Evolutionary conservation across 2,113 vertebrate species (phyloP).

Genomic region (Rattus rattus): DNA sequence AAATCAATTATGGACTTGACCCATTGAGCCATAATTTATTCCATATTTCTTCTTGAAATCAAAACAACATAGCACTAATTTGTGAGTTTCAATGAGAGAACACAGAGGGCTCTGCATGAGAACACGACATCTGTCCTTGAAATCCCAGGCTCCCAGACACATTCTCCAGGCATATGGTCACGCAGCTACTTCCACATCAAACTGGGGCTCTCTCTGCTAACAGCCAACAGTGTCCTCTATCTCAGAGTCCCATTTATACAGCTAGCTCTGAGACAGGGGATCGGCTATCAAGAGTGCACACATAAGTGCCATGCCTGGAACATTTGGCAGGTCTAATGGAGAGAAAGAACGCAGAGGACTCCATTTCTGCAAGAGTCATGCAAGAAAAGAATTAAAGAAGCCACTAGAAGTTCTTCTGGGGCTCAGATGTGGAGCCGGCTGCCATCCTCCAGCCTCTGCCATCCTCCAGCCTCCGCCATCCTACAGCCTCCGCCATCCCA

Average conservation of each 20-base stretch:
- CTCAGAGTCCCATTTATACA: not conserved
- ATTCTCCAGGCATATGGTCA: fast-evolving
- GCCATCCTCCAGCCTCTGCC: not conserved
- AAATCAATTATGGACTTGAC: not conserved
- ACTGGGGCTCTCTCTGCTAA: not conserved
- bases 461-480: too few species aligned
- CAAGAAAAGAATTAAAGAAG: conserved; percentile 15
- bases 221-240: not conserved
- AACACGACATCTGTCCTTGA: not conserved
- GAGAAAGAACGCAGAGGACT: not conserved
- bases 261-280: not conserved
- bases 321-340: not conserved
- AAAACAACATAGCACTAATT: not conserved
- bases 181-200: not conserved
- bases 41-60: not conserved
- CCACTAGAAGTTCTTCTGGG: not conserved
- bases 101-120: fast-evolving
- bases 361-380: not conserved
- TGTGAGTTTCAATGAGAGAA: not conserved
- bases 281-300: conserved; percentile 17
- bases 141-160: not conserved
- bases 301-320: not conserved
- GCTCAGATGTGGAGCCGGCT: not conserved
- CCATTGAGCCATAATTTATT: not conserved
- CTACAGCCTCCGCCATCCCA: too few species aligned